Percentiles rank a stretch among this genome's conserved stretches.
These are phyloP conservation scores for Hydriomena furcata DNA, from an alignment of 2,888 invertebrate species.

Conservation along the genomic window DNA sequence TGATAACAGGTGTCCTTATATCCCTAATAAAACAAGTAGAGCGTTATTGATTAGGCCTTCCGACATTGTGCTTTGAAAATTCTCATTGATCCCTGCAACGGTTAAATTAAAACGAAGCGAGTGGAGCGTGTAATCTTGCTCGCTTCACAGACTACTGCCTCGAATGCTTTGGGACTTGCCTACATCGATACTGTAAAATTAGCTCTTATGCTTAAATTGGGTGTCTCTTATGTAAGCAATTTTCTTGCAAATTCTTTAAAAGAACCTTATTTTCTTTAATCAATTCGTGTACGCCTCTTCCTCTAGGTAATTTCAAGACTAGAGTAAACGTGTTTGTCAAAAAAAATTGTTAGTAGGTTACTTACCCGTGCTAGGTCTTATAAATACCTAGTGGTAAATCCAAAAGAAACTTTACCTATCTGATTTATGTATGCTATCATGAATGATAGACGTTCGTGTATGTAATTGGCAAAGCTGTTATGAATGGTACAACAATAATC, in stretches of 20 bases:
- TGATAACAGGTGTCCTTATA: conserved; percentile 16
- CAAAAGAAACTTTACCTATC: conserved; percentile 5
- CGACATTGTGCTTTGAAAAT: conserved; percentile 34
- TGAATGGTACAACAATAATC: conserved; percentile 36
- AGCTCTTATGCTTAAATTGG: conserved; percentile 27
- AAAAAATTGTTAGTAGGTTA: too few species aligned
- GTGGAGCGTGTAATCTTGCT: conserved; percentile 54
- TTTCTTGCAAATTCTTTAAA: conserved; percentile 7
- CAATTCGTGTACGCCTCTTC: not conserved
- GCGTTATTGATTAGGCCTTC: conserved; percentile 27
- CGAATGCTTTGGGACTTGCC: conserved; percentile 39
- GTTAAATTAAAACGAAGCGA: conserved; percentile 43
- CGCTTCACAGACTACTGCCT: conserved; percentile 48
- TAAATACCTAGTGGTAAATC: conserved; percentile 2
- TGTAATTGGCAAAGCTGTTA: conserved; percentile 35
- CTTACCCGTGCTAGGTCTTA: not conserved
- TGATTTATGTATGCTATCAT: conserved; percentile 23
- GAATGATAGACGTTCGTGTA: conserved; percentile 37
- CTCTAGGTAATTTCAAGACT: not conserved
- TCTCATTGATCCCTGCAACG: conserved; percentile 53
- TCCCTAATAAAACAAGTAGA: conserved; percentile 16
- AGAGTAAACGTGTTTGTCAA: too few species aligned
- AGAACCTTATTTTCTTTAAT: conserved; percentile 2
- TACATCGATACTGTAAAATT: conserved; percentile 39
- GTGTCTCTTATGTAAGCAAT: conserved; percentile 18